These are phyloP conservation scores for Oscheius myriophilus DNA, from an alignment of 2,888 invertebrate species.

Conservation along the genomic window DNA sequence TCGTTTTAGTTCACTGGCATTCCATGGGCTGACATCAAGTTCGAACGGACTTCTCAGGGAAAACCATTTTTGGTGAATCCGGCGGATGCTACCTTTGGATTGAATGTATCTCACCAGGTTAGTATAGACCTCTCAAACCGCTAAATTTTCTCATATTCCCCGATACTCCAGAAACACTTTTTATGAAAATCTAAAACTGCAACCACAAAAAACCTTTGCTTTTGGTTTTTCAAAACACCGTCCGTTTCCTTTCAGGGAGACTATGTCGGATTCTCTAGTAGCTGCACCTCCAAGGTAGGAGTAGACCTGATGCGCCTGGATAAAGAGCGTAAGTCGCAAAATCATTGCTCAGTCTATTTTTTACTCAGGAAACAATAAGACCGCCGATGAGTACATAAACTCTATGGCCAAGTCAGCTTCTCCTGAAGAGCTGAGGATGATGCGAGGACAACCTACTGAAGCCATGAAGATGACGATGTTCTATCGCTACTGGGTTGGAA, in stretches of 20 bases:
- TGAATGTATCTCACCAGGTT: constrained; percentile 70
- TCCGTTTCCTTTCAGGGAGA: constrained; percentile 69
- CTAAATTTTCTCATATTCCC: too few species aligned
- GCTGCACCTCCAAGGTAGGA: constrained; percentile 65
- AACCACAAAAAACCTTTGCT: too few species aligned
- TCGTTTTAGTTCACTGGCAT: constrained; percentile 58
- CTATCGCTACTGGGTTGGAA: constrained; percentile 69
- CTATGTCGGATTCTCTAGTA: constrained; percentile 68
- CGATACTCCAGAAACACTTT: too few species aligned
- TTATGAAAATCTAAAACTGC: too few species aligned
- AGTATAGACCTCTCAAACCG: too few species aligned
- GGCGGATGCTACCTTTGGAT: constrained; percentile 55
- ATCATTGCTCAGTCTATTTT: neutral
- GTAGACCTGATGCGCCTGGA: constrained; percentile 70
- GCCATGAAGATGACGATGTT: constrained; percentile 70
- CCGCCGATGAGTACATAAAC: constrained; percentile 69
- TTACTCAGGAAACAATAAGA: constrained; percentile 65
- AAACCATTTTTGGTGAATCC: constrained; percentile 67
- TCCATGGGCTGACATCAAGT: constrained; percentile 61
- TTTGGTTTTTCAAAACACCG: too few species aligned
- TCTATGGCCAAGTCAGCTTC: constrained; percentile 69
- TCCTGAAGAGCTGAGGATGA: constrained; percentile 63
- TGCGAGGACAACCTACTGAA: constrained; percentile 67
- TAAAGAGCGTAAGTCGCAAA: constrained; percentile 53
- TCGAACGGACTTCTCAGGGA: constrained; percentile 68